These are phyloP conservation scores for Polydrusus tereticollis DNA, from an alignment of 2,888 invertebrate species.

Conservation along the genomic window DNA sequence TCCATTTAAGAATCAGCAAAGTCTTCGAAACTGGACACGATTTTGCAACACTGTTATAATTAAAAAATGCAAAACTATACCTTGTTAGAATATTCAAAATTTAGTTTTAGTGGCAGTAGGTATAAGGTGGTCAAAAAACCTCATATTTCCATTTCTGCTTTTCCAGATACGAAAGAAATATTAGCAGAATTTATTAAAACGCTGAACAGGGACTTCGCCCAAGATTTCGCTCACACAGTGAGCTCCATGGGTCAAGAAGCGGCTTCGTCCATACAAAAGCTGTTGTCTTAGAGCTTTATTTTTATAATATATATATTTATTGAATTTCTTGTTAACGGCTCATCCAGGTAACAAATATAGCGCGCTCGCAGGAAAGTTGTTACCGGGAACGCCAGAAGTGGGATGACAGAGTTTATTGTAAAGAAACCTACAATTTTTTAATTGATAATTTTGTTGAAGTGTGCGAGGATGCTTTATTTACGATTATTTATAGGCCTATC, in stretches of 20 bases:
- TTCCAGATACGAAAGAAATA: constrained; percentile 68
- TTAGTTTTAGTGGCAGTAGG: too few species aligned
- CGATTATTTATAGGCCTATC: neutral
- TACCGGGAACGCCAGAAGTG: neutral
- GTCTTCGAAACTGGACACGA: too few species aligned
- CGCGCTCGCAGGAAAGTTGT: neutral
- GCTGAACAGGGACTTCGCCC: constrained; percentile 71
- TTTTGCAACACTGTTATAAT: too few species aligned
- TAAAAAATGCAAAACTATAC: too few species aligned
- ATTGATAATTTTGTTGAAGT: neutral
- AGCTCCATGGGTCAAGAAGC: constrained; percentile 65
- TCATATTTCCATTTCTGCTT: too few species aligned
- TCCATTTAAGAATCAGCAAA: too few species aligned
- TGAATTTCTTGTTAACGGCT: neutral
- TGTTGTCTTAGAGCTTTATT: constrained; percentile 47
- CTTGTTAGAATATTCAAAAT: too few species aligned
- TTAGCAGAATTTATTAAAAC: constrained; percentile 71
- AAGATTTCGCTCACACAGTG: constrained; percentile 69
- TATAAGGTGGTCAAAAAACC: too few species aligned
- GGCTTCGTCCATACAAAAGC: constrained; percentile 57
- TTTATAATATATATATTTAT: constrained; percentile 1
- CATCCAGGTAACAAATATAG: neutral
- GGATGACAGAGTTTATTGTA: neutral
- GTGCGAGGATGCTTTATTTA: neutral
- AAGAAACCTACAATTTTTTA: neutral